Conservation (phyloP, 2,797 vertebrate genomes). For the Linurgus olivaceus region DNA sequence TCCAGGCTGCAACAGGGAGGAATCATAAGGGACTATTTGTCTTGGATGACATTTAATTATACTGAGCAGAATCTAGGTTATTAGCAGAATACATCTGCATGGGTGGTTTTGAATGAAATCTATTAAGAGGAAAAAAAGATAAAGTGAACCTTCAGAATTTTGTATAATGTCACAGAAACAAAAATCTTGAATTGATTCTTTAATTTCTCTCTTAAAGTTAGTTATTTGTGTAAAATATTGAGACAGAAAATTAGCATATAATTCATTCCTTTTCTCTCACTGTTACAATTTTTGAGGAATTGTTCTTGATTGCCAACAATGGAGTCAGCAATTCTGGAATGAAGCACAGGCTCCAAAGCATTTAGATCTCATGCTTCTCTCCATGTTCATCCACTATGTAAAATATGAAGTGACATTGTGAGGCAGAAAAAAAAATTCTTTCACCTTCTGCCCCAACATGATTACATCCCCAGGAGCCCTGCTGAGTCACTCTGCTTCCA, state of each 20-base stretch:
- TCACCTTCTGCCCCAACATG: neutral
- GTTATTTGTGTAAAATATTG: neutral
- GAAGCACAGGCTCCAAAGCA: neutral
- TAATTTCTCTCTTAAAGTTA: neutral
- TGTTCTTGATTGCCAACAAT: neutral
- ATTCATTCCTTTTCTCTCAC: neutral
- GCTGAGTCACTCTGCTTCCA: slow-evolving; percentile 32
- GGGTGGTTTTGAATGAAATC: neutral
- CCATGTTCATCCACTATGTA: neutral
- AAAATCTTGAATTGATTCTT: neutral
- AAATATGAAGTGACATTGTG: neutral
- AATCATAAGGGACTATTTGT: neutral
- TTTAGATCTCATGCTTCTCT: neutral
- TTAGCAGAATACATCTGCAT: neutral
- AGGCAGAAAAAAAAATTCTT: slow-evolving; percentile 29
- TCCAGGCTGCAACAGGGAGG: neutral
- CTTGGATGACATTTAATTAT: neutral
- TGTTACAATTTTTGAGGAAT: neutral
- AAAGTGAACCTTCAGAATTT: neutral
- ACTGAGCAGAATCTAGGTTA: neutral
- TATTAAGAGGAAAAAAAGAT: neutral
- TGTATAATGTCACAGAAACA: neutral
- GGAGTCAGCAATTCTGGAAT: neutral
- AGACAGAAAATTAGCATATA: neutral
- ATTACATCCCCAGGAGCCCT: neutral